phyloP scores from a whole-genome alignment of 2,797 vertebrate species.

The Mus spretus region DNA sequence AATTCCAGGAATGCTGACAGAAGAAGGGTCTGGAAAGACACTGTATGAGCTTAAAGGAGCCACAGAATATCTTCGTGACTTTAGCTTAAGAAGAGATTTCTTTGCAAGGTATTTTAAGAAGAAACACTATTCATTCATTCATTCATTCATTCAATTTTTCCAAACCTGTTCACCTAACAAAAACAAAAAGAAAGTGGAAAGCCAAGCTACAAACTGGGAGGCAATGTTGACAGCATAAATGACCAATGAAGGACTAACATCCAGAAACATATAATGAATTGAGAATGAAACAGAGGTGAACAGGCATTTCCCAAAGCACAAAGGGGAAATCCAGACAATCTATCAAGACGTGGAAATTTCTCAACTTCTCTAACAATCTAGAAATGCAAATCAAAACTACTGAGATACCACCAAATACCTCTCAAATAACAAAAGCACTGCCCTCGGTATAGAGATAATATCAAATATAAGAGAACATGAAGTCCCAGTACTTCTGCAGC shows the following conservation, averaged over 20 bases:
- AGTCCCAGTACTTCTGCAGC: background rate
- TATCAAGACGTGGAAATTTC: background rate
- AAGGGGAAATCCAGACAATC: slow-evolving; percentile 5
- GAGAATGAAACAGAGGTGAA: background rate
- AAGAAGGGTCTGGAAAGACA: background rate
- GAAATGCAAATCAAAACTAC: slow-evolving; percentile 41
- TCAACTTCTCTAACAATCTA: slow-evolving; percentile 18
- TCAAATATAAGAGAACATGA: background rate
- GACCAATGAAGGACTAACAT: background rate
- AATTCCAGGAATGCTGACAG: slow-evolving; percentile 26
- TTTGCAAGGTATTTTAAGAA: background rate
- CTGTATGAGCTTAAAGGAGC: background rate
- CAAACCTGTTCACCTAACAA: slow-evolving; percentile 28
- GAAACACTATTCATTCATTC: background rate
- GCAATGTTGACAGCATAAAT: background rate
- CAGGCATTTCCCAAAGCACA: slow-evolving; percentile 34
- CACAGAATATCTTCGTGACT: background rate
- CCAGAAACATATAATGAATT: background rate
- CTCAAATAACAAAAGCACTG: background rate
- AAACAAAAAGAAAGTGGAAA: slow-evolving; percentile 34
- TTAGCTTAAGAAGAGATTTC: background rate
- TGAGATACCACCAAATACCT: background rate
- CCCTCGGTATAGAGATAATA: background rate
- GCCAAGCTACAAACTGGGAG: background rate
- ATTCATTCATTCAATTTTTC: background rate